Base-by-base conservation (phyloP, 2,797 vertebrate genomes). In the Phrynocephalus vlangalii region DNA sequence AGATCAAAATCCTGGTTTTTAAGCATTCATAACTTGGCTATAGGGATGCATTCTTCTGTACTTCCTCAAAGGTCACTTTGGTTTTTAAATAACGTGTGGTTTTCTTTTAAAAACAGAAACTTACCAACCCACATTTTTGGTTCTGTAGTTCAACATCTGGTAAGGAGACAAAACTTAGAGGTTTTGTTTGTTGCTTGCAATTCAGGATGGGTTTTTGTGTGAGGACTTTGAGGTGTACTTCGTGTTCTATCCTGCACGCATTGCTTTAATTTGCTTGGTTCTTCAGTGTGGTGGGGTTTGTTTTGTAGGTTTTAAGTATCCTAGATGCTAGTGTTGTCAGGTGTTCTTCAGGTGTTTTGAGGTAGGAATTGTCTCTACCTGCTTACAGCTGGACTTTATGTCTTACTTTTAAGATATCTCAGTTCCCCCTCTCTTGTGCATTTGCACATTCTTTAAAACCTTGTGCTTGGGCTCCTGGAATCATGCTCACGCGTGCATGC, bases 141-240 rank as follows among this genome's bases (percentile, higher is more conserved):
- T 94, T 94, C 90, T 87, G 56, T 93, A 93, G 82, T 70, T 92
- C 87, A 95, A 91, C 48, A 89, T 79, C 87, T 92, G 91, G 68
- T 86, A 90, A 72, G 77, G 80, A 90, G 87, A 56, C 88, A 18
- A 87, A 85, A 92, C 16, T 83, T 87, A 24, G 2, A 5, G 3
- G 0, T 50, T 86, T 89, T 63, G 30, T 67, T 71, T 83, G 89
- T 30, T 38, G 76, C 26, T 85, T 73, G 33, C 26, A 66, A 20
- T 76, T 75, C 70, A 85, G 88, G 89, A 91, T 91, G 87, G 79
- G 30, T 86, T 78, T 90, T 79, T 83, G 13, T 71, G 11, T 77
- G 15, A 33, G 77, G 86, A 70, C 20, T 78, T 71, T 48, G n/a
- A 38, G 73, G 18, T 85, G 28, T 75, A 52, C 70, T 83, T 82